These are phyloP conservation scores for Actenoides lindsayi DNA, from an alignment of 2,113 vertebrate genomes.

Conservation along the genomic window DNA sequence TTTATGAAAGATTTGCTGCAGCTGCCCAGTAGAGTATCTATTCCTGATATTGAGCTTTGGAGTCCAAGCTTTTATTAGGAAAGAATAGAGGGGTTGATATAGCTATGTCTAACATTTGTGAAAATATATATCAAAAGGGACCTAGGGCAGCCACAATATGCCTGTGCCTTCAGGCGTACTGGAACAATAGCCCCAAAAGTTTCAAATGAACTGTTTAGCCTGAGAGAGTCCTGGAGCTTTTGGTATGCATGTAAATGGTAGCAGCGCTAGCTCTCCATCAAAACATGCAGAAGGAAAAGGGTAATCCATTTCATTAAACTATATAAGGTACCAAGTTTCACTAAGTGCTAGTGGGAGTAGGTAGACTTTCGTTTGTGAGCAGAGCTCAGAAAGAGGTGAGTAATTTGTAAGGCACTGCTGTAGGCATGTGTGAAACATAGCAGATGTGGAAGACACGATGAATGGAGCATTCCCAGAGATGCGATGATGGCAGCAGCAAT, in stretches of 20 bases:
- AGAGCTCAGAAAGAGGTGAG: background rate
- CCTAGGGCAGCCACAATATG: background rate
- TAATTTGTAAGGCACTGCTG: background rate
- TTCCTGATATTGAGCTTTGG: conserved; percentile 23
- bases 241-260: background rate
- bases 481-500: accelerated
- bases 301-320: background rate
- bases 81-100: background rate
- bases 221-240: background rate
- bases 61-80: background rate
- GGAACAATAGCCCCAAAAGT: background rate
- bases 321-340: background rate
- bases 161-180: background rate
- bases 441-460: background rate
- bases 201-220: background rate
- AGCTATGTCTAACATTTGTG: background rate
- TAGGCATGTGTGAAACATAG: accelerated
- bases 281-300: background rate
- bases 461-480: background rate
- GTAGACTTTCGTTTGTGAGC: background rate
- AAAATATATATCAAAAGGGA: background rate
- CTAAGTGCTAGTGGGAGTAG: background rate
- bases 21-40: background rate
- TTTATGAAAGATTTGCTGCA: conserved; percentile 24
- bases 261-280: background rate